phyloP scores from a whole-genome alignment of 2,113 vertebrate genomes.

The Nibea coibor region DNA sequence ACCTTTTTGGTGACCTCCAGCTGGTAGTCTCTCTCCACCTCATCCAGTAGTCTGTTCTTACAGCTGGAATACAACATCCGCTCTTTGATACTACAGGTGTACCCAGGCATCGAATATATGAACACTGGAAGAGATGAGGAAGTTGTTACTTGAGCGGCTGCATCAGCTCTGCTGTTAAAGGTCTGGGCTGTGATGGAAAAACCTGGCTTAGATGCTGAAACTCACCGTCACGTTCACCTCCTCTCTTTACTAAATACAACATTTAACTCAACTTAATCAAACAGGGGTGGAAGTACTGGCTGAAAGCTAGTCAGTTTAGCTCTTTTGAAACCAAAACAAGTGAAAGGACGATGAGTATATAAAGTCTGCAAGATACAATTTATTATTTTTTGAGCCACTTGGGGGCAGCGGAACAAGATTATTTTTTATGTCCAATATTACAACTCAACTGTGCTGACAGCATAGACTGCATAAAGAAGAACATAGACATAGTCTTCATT shows the following conservation, averaged over 20 bases:
- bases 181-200: background rate
- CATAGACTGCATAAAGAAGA: too few relatives aligned
- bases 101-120: conserved; percentile 99
- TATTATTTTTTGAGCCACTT: background rate
- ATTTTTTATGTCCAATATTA: too few relatives aligned
- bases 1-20: conserved; percentile 98
- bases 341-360: background rate
- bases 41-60: conserved; percentile 95
- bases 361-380: background rate
- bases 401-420: background rate
- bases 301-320: background rate
- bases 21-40: conserved; percentile 92
- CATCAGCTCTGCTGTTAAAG: background rate
- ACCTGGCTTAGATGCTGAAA: background rate
- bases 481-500: too few relatives aligned
- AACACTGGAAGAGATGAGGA: conserved; percentile 87
- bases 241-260: background rate
- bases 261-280: background rate
- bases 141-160: background rate
- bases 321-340: background rate
- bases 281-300: background rate
- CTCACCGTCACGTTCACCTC: background rate
- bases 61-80: conserved; percentile 99
- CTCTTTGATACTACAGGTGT: conserved; percentile 98
- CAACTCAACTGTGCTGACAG: too few relatives aligned